phyloP scores from a whole-genome alignment of 2,797 vertebrate genomes.

The Acanthiza pusilla region DNA sequence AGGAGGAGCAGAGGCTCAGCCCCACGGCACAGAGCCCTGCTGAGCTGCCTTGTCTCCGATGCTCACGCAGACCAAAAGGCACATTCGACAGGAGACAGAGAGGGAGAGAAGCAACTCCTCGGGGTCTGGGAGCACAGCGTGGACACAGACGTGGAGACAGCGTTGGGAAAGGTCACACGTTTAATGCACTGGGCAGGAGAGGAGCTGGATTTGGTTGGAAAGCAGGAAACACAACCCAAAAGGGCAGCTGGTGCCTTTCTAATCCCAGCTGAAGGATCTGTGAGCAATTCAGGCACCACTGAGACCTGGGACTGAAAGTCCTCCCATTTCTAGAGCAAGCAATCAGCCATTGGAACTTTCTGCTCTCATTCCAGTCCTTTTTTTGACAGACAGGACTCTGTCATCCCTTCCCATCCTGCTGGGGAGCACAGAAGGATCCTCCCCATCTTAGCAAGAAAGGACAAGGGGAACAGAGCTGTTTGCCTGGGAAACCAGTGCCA shows the following conservation, averaged over 20 bases:
- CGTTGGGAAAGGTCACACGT: rapidly evolving
- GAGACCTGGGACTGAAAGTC: background rate
- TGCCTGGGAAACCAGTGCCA: slow-evolving; percentile 8
- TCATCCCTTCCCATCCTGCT: background rate
- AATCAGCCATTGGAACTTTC: background rate
- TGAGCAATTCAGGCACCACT: background rate
- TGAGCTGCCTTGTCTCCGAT: background rate
- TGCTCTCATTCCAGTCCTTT: background rate
- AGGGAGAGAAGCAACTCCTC: background rate
- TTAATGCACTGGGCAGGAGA: background rate
- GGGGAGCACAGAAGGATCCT: background rate
- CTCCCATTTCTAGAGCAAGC: background rate
- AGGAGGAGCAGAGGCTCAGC: background rate
- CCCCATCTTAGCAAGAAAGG: background rate
- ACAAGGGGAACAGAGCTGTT: background rate
- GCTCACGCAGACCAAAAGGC: background rate
- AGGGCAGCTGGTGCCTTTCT: background rate
- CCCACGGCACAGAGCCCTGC: background rate
- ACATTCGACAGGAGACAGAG: background rate
- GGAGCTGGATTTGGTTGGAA: background rate
- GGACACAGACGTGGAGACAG: background rate
- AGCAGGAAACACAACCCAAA: background rate
- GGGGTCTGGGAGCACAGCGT: background rate
- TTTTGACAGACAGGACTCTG: background rate
- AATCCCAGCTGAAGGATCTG: background rate